These are phyloP conservation scores for Phrynocephalus vlangalii DNA, from an alignment of 2,797 vertebrate species.

Conservation along the genomic window DNA sequence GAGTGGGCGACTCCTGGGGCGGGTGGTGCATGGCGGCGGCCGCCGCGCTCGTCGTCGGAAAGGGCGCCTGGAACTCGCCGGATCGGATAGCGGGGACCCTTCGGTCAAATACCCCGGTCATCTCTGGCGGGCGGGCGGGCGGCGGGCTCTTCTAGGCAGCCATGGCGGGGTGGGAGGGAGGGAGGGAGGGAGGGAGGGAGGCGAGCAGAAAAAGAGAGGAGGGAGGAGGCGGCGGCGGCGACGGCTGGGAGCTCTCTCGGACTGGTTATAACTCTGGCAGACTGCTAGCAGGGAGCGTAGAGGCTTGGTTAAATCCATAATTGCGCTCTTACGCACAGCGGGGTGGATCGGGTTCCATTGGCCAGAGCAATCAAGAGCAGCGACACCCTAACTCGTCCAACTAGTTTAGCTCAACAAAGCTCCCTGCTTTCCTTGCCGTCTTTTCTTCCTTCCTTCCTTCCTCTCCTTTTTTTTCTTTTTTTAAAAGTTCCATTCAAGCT, in stretches of 20 bases:
- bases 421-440: slow-evolving; percentile 62
- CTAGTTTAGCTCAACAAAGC: slow-evolving; percentile 90
- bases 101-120: slow-evolving; percentile 99
- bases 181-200: slow-evolving; percentile 15
- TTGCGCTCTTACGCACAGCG: slow-evolving; percentile 99
- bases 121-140: slow-evolving; percentile 62
- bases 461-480: neutral
- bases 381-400: slow-evolving; percentile 93
- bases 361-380: slow-evolving; percentile 91
- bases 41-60: slow-evolving; percentile 86
- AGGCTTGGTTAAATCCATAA: slow-evolving; percentile 99
- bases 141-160: slow-evolving; percentile 53
- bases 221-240: slow-evolving; percentile 54
- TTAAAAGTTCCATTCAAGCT: slow-evolving; percentile 22
- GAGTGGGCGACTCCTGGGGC: slow-evolving; percentile 98
- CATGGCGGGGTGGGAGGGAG: slow-evolving; percentile 56
- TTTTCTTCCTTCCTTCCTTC: too few species aligned
- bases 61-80: slow-evolving; percentile 92
- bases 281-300: slow-evolving; percentile 92
- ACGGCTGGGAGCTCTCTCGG: slow-evolving; percentile 56
- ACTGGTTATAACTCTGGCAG: slow-evolving; percentile 85
- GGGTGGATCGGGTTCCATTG: slow-evolving; percentile 99
- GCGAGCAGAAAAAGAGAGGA: slow-evolving; percentile 21
- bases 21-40: slow-evolving; percentile 97
- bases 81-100: slow-evolving; percentile 93